Evolutionary conservation across 1,140 invertebrate species (phyloP), one percentile per base, ranked within the genome.

Genomic region (Macrostomum lignano): DNA sequence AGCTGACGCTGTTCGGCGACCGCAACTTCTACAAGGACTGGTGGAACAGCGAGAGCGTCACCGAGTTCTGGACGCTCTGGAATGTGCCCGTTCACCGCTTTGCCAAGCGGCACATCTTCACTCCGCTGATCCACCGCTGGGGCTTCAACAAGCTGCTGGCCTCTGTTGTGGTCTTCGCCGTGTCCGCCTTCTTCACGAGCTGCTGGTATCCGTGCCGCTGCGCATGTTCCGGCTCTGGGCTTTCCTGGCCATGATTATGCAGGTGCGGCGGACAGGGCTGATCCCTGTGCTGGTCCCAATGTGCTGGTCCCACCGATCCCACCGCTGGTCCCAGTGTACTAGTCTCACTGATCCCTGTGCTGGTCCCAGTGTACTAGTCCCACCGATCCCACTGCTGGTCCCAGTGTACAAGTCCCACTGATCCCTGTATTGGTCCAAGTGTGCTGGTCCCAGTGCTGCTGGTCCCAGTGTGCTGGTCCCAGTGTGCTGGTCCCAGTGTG

Each of bases 171-270:
- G 88, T 96, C 1, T 98, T 98, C 55, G 69, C 88, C 33, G 67
- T 93, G 31, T 93, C 82, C 43, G 88, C 88, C 2, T 79, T 94
- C 52, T 93, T 96, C 88, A 96, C 49, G 88, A 98, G 47, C 62
- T 60, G 38, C 66, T 86, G 46, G 74, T 88, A 42, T 86, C 78
- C 44, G 74, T 94, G 3, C 86, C 88, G 0, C 56, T 96, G 10
- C 69, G 74, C 47, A 93, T 91, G 48, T 94, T 88, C 58, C 72
- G 86, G 36, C 67, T 77, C 15, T 94, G 84, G 81, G 81, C 84
- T 9, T 98, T 94, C 52, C 65, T 75, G 42, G 86, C 81, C 17
- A 94, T 96, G 86, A 73, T 93, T 68, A 68, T 67, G 3, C 84
- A 75, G 65, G 45, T 63, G 5, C 59, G n/a, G n/a, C n/a, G n/a